Evolutionary conservation across 2,797 vertebrate species (phyloP).

Genomic region (Anisognathus igniventris): DNA sequence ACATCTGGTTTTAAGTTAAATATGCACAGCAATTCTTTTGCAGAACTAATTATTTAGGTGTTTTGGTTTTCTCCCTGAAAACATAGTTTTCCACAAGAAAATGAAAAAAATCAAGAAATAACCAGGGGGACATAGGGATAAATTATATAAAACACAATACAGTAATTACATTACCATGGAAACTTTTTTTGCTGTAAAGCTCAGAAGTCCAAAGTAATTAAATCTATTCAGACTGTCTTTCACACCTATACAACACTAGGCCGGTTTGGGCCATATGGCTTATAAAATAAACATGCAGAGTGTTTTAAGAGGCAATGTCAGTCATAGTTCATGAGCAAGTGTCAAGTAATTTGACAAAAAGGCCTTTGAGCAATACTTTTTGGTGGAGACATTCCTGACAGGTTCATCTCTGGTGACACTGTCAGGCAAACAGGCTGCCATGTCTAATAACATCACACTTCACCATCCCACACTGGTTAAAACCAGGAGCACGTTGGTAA

Average conservation of each 20-base stretch:
- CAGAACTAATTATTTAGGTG: neutral
- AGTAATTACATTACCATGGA: neutral
- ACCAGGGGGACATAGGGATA: neutral
- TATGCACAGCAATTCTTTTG: neutral
- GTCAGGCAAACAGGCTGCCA: neutral
- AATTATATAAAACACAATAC: neutral
- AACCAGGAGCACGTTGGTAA: neutral
- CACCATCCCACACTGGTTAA: neutral
- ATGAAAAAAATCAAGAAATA: neutral
- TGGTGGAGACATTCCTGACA: neutral
- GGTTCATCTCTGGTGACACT: neutral
- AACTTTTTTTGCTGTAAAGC: neutral
- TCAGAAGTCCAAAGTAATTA: conserved; percentile 34
- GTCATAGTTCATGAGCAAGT: conserved; percentile 19
- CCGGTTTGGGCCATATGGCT: conserved; percentile 8
- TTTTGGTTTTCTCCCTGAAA: neutral
- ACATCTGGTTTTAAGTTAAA: neutral
- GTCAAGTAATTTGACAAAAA: conserved; percentile 28
- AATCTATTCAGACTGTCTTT: neutral
- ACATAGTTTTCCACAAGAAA: neutral
- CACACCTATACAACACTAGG: neutral
- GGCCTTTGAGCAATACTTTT: neutral
- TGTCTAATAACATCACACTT: neutral
- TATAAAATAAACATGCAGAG: conserved; percentile 44
- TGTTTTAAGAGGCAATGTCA: conserved; percentile 15